Evolutionary conservation across 1,140 invertebrate genomes (phyloP).

Genomic region (Subanguina moxae): DNA sequence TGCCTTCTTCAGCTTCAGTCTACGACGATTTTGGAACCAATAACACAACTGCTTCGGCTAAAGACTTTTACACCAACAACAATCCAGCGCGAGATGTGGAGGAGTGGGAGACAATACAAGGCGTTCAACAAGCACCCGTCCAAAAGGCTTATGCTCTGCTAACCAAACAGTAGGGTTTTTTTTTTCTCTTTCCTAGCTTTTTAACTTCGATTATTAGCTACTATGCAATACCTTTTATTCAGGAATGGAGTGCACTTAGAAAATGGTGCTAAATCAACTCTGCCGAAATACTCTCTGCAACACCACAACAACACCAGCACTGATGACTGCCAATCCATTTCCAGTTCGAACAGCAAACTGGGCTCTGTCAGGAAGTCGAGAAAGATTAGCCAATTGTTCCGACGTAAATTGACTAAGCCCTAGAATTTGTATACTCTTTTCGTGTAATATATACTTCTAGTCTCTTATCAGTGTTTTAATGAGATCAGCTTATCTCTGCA

Average conservation of each 20-base stretch:
- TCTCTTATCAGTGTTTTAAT: too few species aligned
- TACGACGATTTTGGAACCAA: too few species aligned
- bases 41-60: too few species aligned
- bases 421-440: neutral
- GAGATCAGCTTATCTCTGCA: too few species aligned
- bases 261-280: neutral
- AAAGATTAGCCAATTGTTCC: conserved; percentile 11
- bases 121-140: neutral
- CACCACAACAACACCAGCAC: conserved; percentile 6
- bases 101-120: neutral
- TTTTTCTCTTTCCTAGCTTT: neutral
- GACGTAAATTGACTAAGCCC: conserved; percentile 2
- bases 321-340: conserved; percentile 8
- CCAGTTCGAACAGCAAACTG: conserved; percentile 16
- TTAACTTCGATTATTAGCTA: neutral
- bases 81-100: neutral
- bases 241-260: neutral
- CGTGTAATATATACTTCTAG: neutral
- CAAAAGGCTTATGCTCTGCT: neutral
- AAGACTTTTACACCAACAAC: neutral
- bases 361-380: conserved; percentile 6
- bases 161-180: neutral
- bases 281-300: conserved; percentile 4
- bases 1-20: too few species aligned
- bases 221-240: neutral